Evolutionary conservation across 2,888 invertebrate species (phyloP), one percentile per base, ranked within the genome.

Genomic region (Xylophagus ater): DNA sequence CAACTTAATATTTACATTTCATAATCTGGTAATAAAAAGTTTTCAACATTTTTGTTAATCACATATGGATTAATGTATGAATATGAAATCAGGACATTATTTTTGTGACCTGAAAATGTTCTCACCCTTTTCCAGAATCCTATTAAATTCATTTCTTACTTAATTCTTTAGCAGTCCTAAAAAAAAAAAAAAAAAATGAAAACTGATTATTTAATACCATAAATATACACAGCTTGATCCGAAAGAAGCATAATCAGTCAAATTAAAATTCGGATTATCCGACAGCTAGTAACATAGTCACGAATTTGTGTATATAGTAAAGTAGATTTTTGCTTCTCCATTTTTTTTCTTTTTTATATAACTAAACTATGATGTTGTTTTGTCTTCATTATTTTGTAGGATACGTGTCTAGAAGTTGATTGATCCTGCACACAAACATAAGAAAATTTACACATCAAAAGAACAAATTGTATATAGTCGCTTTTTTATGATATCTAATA

Each of bases 251-350:
- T 52, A 60, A 62, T 60, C 60, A 60, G 57, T 62, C 59, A 62
- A 60, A 61, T 60, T 61, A 58, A 60, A 62, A 59, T 59, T 56
- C 54, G 50, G 57, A 56, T 62, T 60, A 62, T 61, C 62, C 58
- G 59, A 56, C 56, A 58, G 54, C 51, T 51, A 57, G 58, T 56
- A 58, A 51, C 51, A 55, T 52, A 50, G 58, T 58, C 62, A 62
- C 62, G 62, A 56, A 60, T 51, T 49, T 49, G 51, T 26, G 20
- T 25, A 33, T 39, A 23, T 31, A 30, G 17, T 15, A 24, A 31
- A 31, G 37, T 31, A 23, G 9, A 17, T 20, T 20, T 17, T 5
- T 18, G 10, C 10, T n/a, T 9, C 2, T 6, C 9, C 10, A 17
- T 2, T 26, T 23, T n/a, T 12, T 4, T 17, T 30, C 37, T 8